phyloP scores from a whole-genome alignment of 2,113 vertebrate species.

The Ranitomeya variabilis region DNA sequence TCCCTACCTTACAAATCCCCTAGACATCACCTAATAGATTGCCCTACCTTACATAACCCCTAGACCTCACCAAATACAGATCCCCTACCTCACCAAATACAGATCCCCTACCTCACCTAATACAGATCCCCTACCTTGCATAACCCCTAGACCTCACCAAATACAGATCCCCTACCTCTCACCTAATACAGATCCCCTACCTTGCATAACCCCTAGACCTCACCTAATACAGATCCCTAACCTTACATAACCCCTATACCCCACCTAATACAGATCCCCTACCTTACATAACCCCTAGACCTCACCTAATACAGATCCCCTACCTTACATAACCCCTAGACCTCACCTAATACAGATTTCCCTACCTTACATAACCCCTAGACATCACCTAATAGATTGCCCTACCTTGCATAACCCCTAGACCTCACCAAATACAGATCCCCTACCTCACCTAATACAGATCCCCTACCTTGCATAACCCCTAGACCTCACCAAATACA shows the following conservation, averaged over 20 bases:
- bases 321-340: too few relatives aligned
- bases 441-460: background rate
- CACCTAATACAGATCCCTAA: background rate
- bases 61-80: background rate
- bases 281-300: too few relatives aligned
- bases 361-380: background rate
- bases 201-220: too few relatives aligned
- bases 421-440: background rate
- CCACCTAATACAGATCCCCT: background rate
- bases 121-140: background rate
- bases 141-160: too few relatives aligned
- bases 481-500: background rate
- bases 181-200: background rate
- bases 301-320: background rate
- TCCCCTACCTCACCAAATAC: background rate
- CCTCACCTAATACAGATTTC: background rate
- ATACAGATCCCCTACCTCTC: background rate
- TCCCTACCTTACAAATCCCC: background rate
- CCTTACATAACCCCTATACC: background rate
- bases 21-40: background rate
- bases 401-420: too few relatives aligned
- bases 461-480: too few relatives aligned
- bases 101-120: background rate
- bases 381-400: background rate
- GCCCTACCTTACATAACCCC: background rate